Conservation (phyloP, 2,888 invertebrate species). For the Sesia bembeciformis region DNA sequence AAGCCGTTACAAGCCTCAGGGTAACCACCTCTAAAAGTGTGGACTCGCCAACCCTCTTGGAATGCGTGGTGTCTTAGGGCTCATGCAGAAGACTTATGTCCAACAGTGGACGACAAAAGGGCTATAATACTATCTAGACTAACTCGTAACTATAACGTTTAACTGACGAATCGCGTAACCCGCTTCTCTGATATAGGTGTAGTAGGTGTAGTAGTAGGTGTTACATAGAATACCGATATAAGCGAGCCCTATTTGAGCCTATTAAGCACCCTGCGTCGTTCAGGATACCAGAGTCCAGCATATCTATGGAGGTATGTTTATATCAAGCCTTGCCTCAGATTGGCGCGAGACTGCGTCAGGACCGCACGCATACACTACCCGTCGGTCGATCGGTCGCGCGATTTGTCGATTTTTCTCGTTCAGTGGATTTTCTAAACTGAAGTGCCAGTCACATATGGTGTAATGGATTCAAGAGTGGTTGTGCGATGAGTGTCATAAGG, state of each 20-base stretch:
- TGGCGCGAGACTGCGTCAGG: conserved; percentile 23
- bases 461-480: background rate
- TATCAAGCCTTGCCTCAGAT: conserved; percentile 14
- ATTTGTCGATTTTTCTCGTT: conserved; percentile 1
- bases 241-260: background rate
- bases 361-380: conserved; percentile 16
- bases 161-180: too few relatives aligned
- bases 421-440: background rate
- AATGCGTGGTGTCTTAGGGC: too few relatives aligned
- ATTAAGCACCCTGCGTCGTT: background rate
- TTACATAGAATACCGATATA: background rate
- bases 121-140: too few relatives aligned
- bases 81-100: too few relatives aligned
- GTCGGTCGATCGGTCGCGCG: conserved; percentile 3
- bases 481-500: conserved; percentile 3
- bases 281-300: conserved; percentile 5
- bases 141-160: too few relatives aligned
- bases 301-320: conserved; percentile 8
- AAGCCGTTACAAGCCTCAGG: too few relatives aligned
- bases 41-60: too few relatives aligned
- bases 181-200: too few relatives aligned
- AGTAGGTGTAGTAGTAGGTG: too few relatives aligned
- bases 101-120: too few relatives aligned
- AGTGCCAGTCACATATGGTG: background rate
- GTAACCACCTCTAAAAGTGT: too few relatives aligned